Percentiles rank a stretch among this genome's conserved stretches.
Evolutionary conservation across 2,113 vertebrate genomes (phyloP).

Genomic region (Penelope pileata): DNA sequence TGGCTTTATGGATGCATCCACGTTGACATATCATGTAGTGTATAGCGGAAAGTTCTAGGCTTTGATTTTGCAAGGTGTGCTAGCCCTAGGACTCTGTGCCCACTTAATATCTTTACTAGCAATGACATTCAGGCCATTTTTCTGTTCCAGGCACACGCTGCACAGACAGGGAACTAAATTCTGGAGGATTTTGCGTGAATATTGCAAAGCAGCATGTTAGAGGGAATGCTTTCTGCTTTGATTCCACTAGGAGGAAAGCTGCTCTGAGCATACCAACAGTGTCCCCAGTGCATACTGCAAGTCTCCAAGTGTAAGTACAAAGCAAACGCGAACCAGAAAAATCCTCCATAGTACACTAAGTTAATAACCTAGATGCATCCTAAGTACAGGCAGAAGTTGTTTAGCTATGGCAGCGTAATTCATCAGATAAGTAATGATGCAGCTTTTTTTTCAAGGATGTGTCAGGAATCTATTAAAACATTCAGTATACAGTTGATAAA

Average conservation of each 20-base stretch:
- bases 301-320: neutral
- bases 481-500: neutral
- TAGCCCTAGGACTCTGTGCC: neutral
- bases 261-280: neutral
- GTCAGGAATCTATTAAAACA: neutral
- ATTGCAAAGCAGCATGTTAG: neutral
- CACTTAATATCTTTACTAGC: neutral
- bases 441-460: neutral
- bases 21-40: neutral
- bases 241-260: neutral
- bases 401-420: neutral
- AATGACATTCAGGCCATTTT: too few relatives aligned
- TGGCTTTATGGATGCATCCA: neutral
- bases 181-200: neutral
- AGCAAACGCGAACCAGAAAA: neutral
- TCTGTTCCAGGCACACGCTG: neutral
- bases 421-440: neutral
- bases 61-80: neutral
- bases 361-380: neutral
- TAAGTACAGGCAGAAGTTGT: neutral
- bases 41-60: neutral
- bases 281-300: neutral
- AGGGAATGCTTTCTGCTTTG: fast-evolving
- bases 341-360: neutral
- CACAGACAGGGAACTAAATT: neutral